These are phyloP conservation scores for Struthio camelus DNA, from an alignment of 2,113 vertebrate genomes.

Conservation along the genomic window DNA sequence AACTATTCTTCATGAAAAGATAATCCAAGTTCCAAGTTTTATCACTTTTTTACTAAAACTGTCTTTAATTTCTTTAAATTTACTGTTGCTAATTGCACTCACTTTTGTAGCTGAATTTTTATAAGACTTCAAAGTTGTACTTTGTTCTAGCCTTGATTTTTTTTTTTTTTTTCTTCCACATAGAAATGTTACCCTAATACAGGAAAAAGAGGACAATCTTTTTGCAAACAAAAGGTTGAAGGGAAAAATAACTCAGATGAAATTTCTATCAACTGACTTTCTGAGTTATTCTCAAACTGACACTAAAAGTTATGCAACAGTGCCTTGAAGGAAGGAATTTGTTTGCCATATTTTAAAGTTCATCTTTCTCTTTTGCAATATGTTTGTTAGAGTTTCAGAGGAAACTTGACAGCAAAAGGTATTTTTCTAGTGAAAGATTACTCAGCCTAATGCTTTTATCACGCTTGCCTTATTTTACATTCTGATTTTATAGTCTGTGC, in stretches of 20 bases:
- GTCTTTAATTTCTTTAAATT: not conserved
- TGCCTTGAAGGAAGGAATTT: slow-evolving; percentile 9
- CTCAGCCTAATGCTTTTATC: slow-evolving; percentile 19
- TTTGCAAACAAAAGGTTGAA: not conserved
- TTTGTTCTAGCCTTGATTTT: not conserved
- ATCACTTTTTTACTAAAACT: not conserved
- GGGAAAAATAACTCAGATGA: not conserved
- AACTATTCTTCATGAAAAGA: not conserved
- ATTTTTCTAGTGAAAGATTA: not conserved
- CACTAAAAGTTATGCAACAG: not conserved
- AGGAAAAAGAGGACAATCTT: not conserved
- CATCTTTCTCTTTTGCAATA: not conserved
- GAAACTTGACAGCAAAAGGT: not conserved
- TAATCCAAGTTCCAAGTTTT: not conserved
- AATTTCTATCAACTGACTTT: not conserved
- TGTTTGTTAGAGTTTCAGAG: not conserved
- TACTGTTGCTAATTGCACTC: not conserved
- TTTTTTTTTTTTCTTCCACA: not conserved
- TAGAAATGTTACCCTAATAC: not conserved
- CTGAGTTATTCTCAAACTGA: not conserved
- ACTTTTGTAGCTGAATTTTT: not conserved
- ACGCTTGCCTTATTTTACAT: not conserved
- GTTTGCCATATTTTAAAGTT: not conserved
- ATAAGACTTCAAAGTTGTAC: not conserved
- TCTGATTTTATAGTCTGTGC: not conserved